Base-by-base conservation (phyloP, 2,797 vertebrate genomes). In the Thamnophis elegans region DNA sequence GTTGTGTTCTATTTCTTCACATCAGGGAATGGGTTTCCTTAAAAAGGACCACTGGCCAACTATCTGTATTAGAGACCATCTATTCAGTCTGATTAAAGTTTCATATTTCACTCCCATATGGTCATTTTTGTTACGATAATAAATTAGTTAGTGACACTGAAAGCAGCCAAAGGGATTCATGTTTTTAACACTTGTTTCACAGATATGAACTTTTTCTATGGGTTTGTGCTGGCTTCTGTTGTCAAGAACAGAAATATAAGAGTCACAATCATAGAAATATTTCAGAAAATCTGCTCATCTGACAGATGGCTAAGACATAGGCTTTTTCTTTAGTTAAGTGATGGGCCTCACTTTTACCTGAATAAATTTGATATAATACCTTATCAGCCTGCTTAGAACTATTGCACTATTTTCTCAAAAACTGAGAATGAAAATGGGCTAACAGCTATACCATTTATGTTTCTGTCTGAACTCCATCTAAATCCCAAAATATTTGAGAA, bases 71-170 rank as follows among this genome's bases (percentile, higher is more conserved):
- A 32, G n/a, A 32, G 56, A 82, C 92, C 94, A 91, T 89, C 51
- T 62, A 87, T 87, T 78, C 32, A 78, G 85, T 78, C 92, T 94
- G 91, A 93, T 96, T 94, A 93, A 94, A 93, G 85, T 68, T 89
- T 56, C 42, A 58, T 18, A 60, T 91, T 92, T 55, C 32, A 60
- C 18, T 26, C 92, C 47, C 9, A 60, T 54, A 59, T 90, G 93
- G 32, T 7, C 26, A 22, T 92, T 94, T 91, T 91, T 92, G 62
- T 53, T 78, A 20, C 89, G 60, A 4, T 56, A 92, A 65, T 32
- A 91, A 78, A 87, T 54, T 92, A 89, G 89, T 94, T 93, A 94
- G 89, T 20, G 47, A 58, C 26, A 51, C 56, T 92, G 85, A 94
- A 94, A 93, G 55, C 18, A 73, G 54, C 62, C 14, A 65, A 16